Percentiles rank a stretch among this genome's conserved stretches.
These are phyloP conservation scores for Loripinus fragilis DNA, from an alignment of 2,888 invertebrate genomes.

Conservation along the genomic window DNA sequence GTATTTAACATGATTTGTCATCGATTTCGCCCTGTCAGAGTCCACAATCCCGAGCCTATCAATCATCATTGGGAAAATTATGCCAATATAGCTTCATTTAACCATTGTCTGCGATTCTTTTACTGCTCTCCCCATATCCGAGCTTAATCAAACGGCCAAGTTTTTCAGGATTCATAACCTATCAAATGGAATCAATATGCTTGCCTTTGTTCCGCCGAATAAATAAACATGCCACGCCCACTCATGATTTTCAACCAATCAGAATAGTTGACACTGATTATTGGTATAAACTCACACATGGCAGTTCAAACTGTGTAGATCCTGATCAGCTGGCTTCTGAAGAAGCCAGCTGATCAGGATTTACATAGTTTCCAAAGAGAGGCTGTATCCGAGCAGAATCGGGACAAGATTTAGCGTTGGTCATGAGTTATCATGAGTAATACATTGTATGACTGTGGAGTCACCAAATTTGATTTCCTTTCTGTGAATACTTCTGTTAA, in stretches of 20 bases:
- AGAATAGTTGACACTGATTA: not conserved
- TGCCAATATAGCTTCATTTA: constrained; percentile 45
- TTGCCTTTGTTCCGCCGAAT: no score
- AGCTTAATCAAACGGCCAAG: not conserved
- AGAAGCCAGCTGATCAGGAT: no score
- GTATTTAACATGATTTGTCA: constrained; percentile 39
- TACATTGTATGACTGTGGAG: no score
- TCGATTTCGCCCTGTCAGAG: constrained; percentile 34
- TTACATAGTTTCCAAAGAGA: no score
- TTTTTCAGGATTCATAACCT: not conserved
- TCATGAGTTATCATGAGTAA: no score
- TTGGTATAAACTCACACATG: not conserved
- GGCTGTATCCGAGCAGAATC: no score
- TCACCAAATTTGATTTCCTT: no score
- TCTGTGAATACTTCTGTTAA: no score
- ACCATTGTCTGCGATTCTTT: constrained; percentile 5
- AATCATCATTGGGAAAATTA: constrained; percentile 37
- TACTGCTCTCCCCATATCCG: not conserved
- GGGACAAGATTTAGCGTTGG: no score
- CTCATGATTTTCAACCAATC: no score
- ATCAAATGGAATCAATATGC: constrained; percentile 1
- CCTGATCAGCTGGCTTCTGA: not conserved
- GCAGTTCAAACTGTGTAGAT: not conserved
- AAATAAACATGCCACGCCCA: no score
- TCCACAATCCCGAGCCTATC: constrained; percentile 17